Evolutionary conservation across 2,888 invertebrate genomes (phyloP), one percentile per base, ranked within the genome.

Genomic region (Macrosiphum euphorbiae): DNA sequence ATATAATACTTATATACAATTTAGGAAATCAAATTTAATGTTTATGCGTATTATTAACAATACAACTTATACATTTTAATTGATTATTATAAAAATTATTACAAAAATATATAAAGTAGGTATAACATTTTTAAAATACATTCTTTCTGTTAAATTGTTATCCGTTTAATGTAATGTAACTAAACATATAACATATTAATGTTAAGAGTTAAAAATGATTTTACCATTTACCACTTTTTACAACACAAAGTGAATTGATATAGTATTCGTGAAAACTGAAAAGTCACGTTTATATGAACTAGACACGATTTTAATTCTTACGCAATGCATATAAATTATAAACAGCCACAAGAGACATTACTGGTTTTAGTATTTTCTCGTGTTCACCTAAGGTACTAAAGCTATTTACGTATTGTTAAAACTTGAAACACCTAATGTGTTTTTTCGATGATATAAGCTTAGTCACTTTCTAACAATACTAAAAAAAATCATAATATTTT

Each of bases 281-380:
- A 85, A 91, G 84, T 85, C 91, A 91, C 85, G 91, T 91, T 55
- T 55, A 44, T 61, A 35, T n/a, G 61, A 41, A 91, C 86, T 35
- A 86, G 47, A 26, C 91, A 92, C 91, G 91, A 92, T 92, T 91
- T 85, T 55, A 55, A 85, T 85, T 92, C 86, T 86, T 86, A n/a
- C n/a, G 44, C 44, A 41, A 86, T 13, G 67, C 52, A 87, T 87
- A 41, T 44, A 87, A 87, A 50, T 87, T 28, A 88, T 52, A 52
- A 47, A 55, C 85, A 11, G 11, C 35, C 67, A 35, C 1, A 10
- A 20, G 2, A 55, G 26, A 91, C 47, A 91, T 85, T 44, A 89
- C 47, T n/a, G 35, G 91, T 58, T 91, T 67, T 61, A 44, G n/a
- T 89, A 61, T 44, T 61, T 44, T 35, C 89, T 89, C 44, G 44